Evolutionary conservation across 1,140 invertebrate species (phyloP).

Genomic region (Homarus americanus): DNA sequence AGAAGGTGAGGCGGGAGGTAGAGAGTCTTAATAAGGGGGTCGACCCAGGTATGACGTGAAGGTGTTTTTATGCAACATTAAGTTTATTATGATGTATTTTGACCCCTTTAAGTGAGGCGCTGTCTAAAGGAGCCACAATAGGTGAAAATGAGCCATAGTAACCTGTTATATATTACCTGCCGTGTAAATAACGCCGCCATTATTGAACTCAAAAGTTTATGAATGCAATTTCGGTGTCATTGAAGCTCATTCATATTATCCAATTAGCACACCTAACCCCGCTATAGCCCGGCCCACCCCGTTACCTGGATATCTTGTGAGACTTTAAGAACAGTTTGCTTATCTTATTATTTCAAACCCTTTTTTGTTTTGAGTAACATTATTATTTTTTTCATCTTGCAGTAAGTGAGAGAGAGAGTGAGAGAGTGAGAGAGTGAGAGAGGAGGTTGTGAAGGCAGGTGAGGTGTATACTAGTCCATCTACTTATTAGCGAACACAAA

Average conservation of each 20-base stretch:
- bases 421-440: no score
- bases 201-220: conserved; percentile 56
- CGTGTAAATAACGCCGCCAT: conserved; percentile 52
- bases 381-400: no score
- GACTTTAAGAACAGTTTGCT: background rate
- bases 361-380: background rate
- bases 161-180: conserved; percentile 51
- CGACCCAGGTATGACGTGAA: conserved; percentile 28
- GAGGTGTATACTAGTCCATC: background rate
- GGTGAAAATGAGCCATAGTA: conserved; percentile 65
- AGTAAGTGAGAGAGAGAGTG: no score
- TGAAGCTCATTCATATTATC: conserved; percentile 64
- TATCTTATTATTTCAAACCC: background rate
- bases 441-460: background rate
- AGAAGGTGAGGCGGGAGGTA: no score
- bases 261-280: conserved; percentile 53
- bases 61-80: conserved; percentile 49
- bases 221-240: conserved; percentile 61
- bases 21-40: conserved; percentile 26
- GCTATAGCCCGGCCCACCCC: background rate
- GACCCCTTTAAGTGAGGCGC: conserved; percentile 31
- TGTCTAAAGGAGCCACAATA: conserved; percentile 38
- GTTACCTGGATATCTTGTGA: background rate
- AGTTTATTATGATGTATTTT: conserved; percentile 67
- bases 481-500: background rate